Percentiles rank a stretch among this genome's conserved stretches.
phyloP scores from a whole-genome alignment of 2,797 vertebrate species.

The Pangasius macronema region DNA sequence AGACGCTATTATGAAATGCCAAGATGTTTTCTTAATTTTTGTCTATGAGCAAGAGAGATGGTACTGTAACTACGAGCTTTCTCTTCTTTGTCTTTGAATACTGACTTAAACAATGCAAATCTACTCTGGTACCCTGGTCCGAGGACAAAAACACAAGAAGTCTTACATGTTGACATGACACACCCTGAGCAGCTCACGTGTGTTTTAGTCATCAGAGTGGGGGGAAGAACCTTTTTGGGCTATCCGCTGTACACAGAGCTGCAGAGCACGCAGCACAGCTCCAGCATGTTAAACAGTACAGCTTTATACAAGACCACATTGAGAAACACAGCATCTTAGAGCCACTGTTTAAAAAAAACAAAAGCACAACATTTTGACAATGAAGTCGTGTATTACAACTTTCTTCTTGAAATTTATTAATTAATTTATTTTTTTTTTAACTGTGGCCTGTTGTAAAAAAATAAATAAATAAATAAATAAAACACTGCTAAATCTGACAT shows the following conservation, averaged over 20 bases:
- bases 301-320: too few species aligned
- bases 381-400: not conserved
- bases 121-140: slow-evolving; percentile 17
- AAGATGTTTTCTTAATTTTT: not conserved
- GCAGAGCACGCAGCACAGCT: too few species aligned
- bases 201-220: slow-evolving; percentile 25
- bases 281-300: too few species aligned
- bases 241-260: too few species aligned
- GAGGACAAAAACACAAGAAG: slow-evolving; percentile 3
- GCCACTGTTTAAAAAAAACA: too few species aligned
- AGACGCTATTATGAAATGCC: too few species aligned
- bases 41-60: not conserved
- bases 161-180: slow-evolving; percentile 7
- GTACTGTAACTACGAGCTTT: not conserved
- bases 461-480: too few species aligned
- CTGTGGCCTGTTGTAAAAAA: too few species aligned
- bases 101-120: slow-evolving; percentile 31
- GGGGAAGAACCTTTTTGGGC: not conserved
- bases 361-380: too few species aligned
- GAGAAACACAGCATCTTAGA: too few species aligned
- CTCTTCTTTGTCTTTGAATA: not conserved
- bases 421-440: too few species aligned
- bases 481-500: not conserved
- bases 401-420: not conserved
- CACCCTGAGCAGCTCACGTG: slow-evolving; percentile 6